Evolutionary conservation across 2,888 invertebrate genomes (phyloP).

Genomic region (Gryllus longicercus): DNA sequence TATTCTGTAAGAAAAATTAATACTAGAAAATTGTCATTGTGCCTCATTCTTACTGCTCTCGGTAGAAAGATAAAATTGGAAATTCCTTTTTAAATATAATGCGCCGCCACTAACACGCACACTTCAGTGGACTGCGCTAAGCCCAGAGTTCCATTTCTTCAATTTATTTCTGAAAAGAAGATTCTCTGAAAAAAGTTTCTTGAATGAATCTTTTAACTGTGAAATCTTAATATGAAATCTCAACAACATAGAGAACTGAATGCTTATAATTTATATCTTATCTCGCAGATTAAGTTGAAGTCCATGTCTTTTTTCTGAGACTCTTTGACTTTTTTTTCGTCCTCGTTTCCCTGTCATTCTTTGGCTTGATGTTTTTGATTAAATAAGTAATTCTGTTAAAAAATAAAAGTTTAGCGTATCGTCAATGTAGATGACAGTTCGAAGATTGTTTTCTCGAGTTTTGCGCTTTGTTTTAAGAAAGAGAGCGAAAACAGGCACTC

Average conservation of each 20-base stretch:
- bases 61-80: not conserved
- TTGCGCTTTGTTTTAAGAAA: not conserved
- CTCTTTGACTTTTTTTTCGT: not conserved
- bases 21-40: too few relatives aligned
- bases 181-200: not conserved
- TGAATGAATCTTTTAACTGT: not conserved
- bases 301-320: not conserved
- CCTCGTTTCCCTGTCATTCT: constrained; percentile 17
- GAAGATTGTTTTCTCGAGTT: constrained; percentile 17
- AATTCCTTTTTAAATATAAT: not conserved
- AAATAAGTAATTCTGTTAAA: constrained; percentile 17
- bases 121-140: not conserved
- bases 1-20: too few relatives aligned
- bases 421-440: constrained; percentile 17
- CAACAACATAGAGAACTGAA: not conserved
- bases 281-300: not conserved
- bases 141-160: not conserved
- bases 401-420: constrained; percentile 8
- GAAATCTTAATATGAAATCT: constrained; percentile 17
- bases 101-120: not conserved
- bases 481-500: not conserved
- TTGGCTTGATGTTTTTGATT: constrained; percentile 4
- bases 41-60: too few relatives aligned
- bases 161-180: constrained; percentile 5
- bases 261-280: constrained; percentile 10